Percentiles rank a stretch among this genome's conserved stretches.
phyloP scores from a whole-genome alignment of 1,140 invertebrate species.

The Pseudomyrmex gracilis region DNA sequence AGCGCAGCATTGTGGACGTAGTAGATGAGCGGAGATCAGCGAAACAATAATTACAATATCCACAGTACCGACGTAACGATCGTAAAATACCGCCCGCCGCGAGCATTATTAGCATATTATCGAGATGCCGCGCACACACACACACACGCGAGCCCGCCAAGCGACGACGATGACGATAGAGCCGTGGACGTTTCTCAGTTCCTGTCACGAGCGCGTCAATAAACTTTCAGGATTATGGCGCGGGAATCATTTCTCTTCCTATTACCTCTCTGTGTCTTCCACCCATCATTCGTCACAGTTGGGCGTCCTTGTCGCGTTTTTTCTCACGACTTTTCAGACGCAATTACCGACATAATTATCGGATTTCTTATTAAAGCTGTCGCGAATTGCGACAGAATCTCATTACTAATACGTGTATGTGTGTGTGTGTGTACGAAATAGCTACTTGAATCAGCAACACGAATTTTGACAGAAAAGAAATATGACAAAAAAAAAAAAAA shows the following conservation, averaged over 20 bases:
- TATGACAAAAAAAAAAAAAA: too few species aligned
- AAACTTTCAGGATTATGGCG: slow-evolving; percentile 53
- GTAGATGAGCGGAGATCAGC: neutral
- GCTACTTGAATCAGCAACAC: too few species aligned
- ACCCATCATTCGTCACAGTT: neutral
- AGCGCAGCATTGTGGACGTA: neutral
- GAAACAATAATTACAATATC: slow-evolving; percentile 63
- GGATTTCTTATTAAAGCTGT: neutral
- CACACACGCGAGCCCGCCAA: neutral
- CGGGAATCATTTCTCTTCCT: neutral
- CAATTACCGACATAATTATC: neutral
- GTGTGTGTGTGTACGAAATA: neutral
- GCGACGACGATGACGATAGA: slow-evolving; percentile 13
- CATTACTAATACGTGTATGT: neutral
- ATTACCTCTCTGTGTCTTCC: neutral
- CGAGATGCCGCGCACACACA: slow-evolving; percentile 23
- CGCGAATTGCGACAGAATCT: neutral
- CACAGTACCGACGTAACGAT: slow-evolving; percentile 49
- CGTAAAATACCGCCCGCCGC: slow-evolving; percentile 63
- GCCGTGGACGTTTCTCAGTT: neutral
- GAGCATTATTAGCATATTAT: slow-evolving; percentile 70
- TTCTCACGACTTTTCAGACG: slow-evolving; percentile 13
- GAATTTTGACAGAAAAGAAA: too few species aligned
- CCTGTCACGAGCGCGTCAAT: slow-evolving; percentile 44
- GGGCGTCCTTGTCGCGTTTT: slow-evolving; percentile 41